phyloP scores from a whole-genome alignment of 2,113 vertebrate species.

The Heterotilapia buettikoferi region DNA sequence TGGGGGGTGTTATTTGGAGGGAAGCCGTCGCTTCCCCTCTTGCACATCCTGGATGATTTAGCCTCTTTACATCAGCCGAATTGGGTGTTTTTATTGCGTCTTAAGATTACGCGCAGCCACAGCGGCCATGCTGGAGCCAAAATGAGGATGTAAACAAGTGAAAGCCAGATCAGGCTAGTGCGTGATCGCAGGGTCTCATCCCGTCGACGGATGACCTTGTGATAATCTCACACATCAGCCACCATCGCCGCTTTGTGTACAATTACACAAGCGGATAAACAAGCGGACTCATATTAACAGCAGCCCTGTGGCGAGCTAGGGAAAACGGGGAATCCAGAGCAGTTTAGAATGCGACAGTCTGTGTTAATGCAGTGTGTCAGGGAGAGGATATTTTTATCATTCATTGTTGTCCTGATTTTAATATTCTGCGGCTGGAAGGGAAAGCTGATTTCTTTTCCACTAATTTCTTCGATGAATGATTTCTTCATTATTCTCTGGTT shows the following conservation, averaged over 20 bases:
- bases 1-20: conserved; percentile 39
- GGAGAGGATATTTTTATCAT: neutral
- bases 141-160: conserved; percentile 53
- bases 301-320: conserved; percentile 11
- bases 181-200: conserved; percentile 51
- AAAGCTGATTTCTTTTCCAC: neutral
- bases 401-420: conserved; percentile 10
- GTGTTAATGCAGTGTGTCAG: conserved; percentile 18
- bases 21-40: conserved; percentile 3
- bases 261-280: conserved; percentile 54
- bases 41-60: neutral
- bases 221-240: conserved; percentile 65
- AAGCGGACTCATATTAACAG: conserved; percentile 19
- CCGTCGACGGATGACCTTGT: conserved; percentile 71
- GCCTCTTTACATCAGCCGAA: neutral
- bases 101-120: neutral
- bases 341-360: conserved; percentile 29
- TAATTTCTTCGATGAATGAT: conserved; percentile 17
- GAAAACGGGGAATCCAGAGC: neutral
- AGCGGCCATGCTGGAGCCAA: conserved; percentile 41
- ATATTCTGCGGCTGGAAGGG: neutral
- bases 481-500: conserved; percentile 38
- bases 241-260: conserved; percentile 42
- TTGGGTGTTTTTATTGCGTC: neutral
- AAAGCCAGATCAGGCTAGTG: conserved; percentile 42